Evolutionary conservation across 2,797 vertebrate genomes (phyloP).

Genomic region (Hemitrygon akajei): DNA sequence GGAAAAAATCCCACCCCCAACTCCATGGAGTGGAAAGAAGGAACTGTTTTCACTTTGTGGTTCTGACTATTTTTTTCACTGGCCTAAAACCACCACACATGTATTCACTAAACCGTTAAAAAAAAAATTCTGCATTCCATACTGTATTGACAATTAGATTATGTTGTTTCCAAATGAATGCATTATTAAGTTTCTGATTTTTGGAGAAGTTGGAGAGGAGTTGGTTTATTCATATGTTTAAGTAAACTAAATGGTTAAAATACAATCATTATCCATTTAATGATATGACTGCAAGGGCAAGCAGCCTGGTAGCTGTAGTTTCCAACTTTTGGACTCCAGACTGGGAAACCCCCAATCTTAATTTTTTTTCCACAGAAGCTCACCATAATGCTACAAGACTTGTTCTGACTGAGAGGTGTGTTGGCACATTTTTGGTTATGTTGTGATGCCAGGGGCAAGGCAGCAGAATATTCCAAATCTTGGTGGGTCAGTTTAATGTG

Average conservation of each 20-base stretch:
- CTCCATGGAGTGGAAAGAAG: conserved; percentile 35
- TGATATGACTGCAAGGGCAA: neutral
- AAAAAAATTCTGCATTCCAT: conserved; percentile 6
- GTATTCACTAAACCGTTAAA: conserved; percentile 28
- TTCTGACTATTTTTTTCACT: conserved; percentile 26
- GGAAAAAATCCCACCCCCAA: conserved; percentile 38
- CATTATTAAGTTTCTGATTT: conserved; percentile 28
- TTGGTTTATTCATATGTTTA: neutral
- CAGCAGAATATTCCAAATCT: no score
- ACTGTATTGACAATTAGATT: conserved; percentile 36
- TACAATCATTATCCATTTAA: conserved; percentile 17
- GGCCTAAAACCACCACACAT: conserved; percentile 35
- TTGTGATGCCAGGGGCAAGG: no score
- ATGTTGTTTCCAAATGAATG: conserved; percentile 28
- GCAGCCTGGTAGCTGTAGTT: neutral
- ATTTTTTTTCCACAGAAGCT: neutral
- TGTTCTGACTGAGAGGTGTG: neutral
- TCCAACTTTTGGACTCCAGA: neutral
- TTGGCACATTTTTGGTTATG: no score
- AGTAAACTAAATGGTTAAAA: conserved; percentile 22
- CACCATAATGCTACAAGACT: neutral
- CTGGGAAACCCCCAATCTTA: neutral
- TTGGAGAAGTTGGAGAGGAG: neutral
- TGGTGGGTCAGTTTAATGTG: no score
- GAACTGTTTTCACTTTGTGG: conserved; percentile 38